Evolutionary conservation across 2,113 vertebrate genomes (phyloP).

Genomic region (Ailuropoda melanoleuca): DNA sequence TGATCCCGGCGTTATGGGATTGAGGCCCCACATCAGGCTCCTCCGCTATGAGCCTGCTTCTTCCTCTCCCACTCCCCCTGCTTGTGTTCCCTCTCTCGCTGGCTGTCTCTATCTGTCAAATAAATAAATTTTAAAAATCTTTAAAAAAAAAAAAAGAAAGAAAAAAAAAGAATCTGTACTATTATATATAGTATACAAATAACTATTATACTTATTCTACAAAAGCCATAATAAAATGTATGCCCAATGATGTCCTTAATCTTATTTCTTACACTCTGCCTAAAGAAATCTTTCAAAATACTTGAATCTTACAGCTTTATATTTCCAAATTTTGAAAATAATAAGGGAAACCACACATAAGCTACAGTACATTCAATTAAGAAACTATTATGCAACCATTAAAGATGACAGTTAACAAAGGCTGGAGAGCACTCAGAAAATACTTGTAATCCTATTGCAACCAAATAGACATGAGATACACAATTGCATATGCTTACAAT

Average conservation of each 20-base stretch:
- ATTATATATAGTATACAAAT: background rate
- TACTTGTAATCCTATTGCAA: background rate
- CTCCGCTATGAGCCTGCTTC: no score
- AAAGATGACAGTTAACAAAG: background rate
- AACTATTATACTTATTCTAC: background rate
- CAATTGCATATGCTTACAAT: background rate
- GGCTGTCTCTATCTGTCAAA: no score
- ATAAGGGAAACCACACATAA: background rate
- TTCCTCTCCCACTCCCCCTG: no score
- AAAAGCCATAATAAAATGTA: background rate
- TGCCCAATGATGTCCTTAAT: background rate
- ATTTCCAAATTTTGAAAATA: background rate
- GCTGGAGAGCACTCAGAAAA: background rate
- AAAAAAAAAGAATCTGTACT: no score
- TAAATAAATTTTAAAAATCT: no score
- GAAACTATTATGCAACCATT: background rate
- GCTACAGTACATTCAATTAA: background rate
- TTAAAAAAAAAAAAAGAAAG: no score
- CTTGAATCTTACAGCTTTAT: background rate
- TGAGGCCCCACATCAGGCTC: no score
- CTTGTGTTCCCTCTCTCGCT: no score
- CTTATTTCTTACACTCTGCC: background rate
- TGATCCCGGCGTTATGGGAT: no score
- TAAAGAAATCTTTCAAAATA: constrained; percentile 22
- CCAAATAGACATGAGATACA: background rate